Base-by-base conservation (phyloP, 2,797 vertebrate genomes). In the Adrianichthys oophorus region DNA sequence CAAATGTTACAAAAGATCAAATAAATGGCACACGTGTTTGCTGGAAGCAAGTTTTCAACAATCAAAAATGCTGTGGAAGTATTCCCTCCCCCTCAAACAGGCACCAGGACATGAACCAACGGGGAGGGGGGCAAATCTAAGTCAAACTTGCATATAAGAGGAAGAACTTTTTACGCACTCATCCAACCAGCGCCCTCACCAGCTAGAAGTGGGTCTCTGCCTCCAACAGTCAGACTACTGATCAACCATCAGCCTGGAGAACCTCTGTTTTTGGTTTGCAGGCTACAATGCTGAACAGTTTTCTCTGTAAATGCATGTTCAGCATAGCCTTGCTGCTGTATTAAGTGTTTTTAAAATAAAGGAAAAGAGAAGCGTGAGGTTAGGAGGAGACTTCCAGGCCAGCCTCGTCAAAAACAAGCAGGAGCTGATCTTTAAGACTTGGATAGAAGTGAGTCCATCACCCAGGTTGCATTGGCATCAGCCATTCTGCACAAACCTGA, bases 81-180 rank as follows among this genome's bases (percentile, higher is more conserved):
- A 51, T 70, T 12, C 53, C 66, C 62, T 65, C 52, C 21, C 12
- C 52, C 56, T 47, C 71, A 85, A 74, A 85, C 87, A 90, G 85
- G 87, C 90, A 89, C 87, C 85, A 84, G 66, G 81, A 88, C 79
- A 68, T 79, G 68, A 85, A 72, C 83, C 71, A 65, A 70, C 44
- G 29, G 55, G 47, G 16, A 48, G 48, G 7, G 5, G 1, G 5
- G 29, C 50, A 52, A 78, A 65, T 75, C 72, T 62, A 81, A 7
- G 47, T 77, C 72, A 69, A 80, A 83, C 76, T 91, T 90, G 89
- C 88, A 90, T 91, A 90, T 87, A 84, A 84, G 71, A 84, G 76
- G 79, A 88, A 86, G 73, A 87, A 83, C 65, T 72, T 16, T 15
- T 80, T 73, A 76, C 48, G 52, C 75, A 67, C 71, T 65, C 72